Base-by-base conservation (phyloP, 2,797 vertebrate species). In the Ciconia nigra region DNA sequence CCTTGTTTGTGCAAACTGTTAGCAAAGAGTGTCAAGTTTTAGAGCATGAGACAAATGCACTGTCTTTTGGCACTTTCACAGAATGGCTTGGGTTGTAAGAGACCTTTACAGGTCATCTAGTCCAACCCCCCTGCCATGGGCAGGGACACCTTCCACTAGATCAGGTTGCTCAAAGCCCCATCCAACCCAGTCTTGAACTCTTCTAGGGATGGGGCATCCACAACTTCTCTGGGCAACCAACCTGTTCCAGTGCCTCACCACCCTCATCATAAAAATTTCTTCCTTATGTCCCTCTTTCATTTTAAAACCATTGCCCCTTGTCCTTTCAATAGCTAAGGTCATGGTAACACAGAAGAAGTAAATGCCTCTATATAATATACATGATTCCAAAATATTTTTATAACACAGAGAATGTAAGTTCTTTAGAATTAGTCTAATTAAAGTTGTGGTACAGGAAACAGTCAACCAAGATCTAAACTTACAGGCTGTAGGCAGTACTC, bases 11-110 rank as follows among this genome's bases (percentile, higher is more conserved):
- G 35, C 57, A 49, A 66, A 54, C 13, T 66, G 24, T 61, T 81
- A 29, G 35, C 54, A 70, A 83, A 58, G 67, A 44, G 13, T 18
- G 26, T 41, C 25, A 22, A 20, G 31, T 51, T 67, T 63, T n/a
- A 63, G 9, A 47, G 13, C 24, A 10, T 1, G 6, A 81, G 33
- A n/a, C 51, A 77, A 83, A 63, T 20, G 28, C 0, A 0, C 19
- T 44, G 37, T 52, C 9, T 39, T 49, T 87, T 89, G 35, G 8
- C 37, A 33, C 24, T 20, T 63, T 47, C 6, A 26, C 8, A 21
- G n/a, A 47, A 24, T 15, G 21, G 28, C 58, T 71, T 83, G 8
- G 7, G 33, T 74, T 79, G 29, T 37, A 69, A 82, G 21, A 15
- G 9, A 21, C 10, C 33, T 59, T 72, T 51, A 46, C 73, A 55